These are phyloP conservation scores for Trichogramma evanescens DNA, from an alignment of 2,888 invertebrate species.

Conservation along the genomic window DNA sequence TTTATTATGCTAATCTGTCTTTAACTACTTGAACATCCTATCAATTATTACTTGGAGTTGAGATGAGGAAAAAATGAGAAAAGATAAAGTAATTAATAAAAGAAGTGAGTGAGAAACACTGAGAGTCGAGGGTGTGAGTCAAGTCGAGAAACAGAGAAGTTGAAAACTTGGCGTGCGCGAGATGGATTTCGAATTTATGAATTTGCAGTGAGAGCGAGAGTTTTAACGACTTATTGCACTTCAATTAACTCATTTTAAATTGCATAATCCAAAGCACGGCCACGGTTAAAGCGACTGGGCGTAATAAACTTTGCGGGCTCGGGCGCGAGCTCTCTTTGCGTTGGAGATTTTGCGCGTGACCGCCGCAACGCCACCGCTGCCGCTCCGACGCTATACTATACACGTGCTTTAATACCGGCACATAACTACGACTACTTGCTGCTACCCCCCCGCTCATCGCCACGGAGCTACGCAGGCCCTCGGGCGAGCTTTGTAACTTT, in stretches of 20 bases:
- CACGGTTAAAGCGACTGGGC: constrained; percentile 2
- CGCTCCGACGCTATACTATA: not conserved
- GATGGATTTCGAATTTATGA: constrained; percentile 36
- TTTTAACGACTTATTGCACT: constrained; percentile 43
- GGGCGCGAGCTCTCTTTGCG: not conserved
- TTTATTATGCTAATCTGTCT: not conserved
- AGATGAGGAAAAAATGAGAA: no score
- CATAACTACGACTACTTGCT: no score
- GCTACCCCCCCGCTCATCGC: no score
- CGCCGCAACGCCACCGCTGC: not conserved
- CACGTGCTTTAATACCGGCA: no score
- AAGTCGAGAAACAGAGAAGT: no score
- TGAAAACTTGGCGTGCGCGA: not conserved
- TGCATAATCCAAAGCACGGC: constrained; percentile 28
- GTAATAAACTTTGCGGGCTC: not conserved
- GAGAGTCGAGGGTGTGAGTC: no score
- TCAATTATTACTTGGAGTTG: constrained; percentile 1
- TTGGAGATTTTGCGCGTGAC: not conserved
- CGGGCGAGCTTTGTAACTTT: no score
- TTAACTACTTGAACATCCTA: not conserved
- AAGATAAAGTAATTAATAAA: no score
- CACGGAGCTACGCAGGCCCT: no score
- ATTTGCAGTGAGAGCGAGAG: constrained; percentile 33
- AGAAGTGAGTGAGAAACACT: no score
- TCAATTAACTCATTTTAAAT: constrained; percentile 41